phyloP scores from a whole-genome alignment of 30 jellyfish, hydroid and myxozoan species.

The Mastigias papua region DNA sequence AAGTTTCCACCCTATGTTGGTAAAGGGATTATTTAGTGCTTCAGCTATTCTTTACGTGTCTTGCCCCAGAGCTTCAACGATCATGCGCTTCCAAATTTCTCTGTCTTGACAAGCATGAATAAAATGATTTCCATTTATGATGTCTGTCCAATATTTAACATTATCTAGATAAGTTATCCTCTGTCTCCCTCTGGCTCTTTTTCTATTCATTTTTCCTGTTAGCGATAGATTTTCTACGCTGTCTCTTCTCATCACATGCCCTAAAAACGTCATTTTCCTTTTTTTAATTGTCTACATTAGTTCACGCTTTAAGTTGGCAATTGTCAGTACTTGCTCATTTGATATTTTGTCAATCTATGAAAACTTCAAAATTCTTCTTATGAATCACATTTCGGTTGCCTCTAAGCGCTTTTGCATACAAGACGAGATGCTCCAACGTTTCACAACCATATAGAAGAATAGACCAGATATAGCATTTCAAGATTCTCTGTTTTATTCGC shows the following conservation, averaged over 20 bases:
- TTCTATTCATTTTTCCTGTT: conserved; percentile 46
- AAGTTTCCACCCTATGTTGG: too few species aligned
- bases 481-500: background rate
- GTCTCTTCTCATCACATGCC: conserved; percentile 42
- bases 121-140: conserved; percentile 40
- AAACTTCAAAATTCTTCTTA: conserved; percentile 59
- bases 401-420: conserved; percentile 45
- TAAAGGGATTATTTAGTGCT: too few species aligned
- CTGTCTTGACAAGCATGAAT: conserved; percentile 49
- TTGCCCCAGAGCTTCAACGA: conserved; percentile 55
- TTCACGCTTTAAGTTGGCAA: conserved; percentile 42
- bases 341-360: conserved; percentile 56
- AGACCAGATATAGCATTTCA: background rate
- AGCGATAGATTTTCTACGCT: conserved; percentile 61
- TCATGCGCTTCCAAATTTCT: conserved; percentile 50
- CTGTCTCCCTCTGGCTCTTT: conserved; percentile 58
- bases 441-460: conserved; percentile 45
- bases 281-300: conserved; percentile 36
- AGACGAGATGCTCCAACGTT: conserved; percentile 49
- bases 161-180: conserved; percentile 47
- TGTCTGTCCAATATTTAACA: conserved; percentile 49
- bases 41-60: conserved; percentile 33
- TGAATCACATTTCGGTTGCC: conserved; percentile 53
- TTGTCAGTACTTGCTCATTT: conserved; percentile 65
- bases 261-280: conserved; percentile 58